Conservation (phyloP, 64 coral and sea anemone species). For the Astreopora myriophthalma region DNA sequence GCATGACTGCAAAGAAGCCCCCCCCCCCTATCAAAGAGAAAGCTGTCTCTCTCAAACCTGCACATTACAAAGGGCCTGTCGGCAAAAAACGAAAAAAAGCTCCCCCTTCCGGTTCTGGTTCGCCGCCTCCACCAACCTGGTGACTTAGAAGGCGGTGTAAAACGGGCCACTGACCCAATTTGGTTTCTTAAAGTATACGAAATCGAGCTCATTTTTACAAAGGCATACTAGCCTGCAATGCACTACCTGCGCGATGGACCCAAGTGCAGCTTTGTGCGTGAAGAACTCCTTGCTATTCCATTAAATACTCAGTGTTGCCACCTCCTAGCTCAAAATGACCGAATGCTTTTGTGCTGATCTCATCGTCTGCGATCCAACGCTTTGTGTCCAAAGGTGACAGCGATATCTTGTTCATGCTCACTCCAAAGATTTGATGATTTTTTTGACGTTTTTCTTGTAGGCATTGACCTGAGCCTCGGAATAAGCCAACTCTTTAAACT, state of each 20-base stretch:
- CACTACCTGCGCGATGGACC: not conserved
- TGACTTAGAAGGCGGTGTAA: constrained; percentile 7
- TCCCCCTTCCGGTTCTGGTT: not conserved
- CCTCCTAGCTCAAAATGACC: too few species aligned
- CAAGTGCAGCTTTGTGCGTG: not conserved
- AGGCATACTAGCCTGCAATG: not conserved
- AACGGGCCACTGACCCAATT: not conserved
- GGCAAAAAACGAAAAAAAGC: too few species aligned
- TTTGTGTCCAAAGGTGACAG: too few species aligned
- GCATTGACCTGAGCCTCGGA: too few species aligned
- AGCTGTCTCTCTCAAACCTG: too few species aligned
- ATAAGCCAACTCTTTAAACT: too few species aligned
- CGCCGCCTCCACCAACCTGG: not conserved
- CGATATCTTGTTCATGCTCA: too few species aligned
- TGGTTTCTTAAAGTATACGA: not conserved
- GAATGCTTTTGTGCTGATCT: too few species aligned
- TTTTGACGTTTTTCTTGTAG: too few species aligned
- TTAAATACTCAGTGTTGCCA: not conserved
- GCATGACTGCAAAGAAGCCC: constrained; percentile 12
- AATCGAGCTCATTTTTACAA: not conserved
- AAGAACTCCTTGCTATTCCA: not conserved
- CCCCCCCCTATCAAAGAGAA: not conserved
- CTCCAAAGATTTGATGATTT: too few species aligned
- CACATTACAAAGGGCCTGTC: too few species aligned
- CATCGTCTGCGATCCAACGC: too few species aligned